Percentiles rank a stretch among this genome's conserved stretches.
These are phyloP conservation scores for Apogon hyalosoma DNA, from an alignment of 2,797 vertebrate genomes.

Conservation along the genomic window DNA sequence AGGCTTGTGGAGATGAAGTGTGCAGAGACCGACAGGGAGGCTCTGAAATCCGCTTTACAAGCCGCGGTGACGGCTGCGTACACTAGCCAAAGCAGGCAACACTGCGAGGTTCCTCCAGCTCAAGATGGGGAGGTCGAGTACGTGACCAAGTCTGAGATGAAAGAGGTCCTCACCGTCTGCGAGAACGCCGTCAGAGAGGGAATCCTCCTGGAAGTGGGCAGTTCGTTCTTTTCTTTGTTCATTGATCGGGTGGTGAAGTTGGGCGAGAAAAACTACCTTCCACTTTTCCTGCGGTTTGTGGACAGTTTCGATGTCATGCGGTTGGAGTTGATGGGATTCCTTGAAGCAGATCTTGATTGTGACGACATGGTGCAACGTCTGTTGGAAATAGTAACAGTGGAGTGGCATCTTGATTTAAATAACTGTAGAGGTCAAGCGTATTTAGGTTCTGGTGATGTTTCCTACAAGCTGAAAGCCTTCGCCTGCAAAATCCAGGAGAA, in stretches of 20 bases:
- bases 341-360: conserved; percentile 81
- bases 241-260: conserved; percentile 84
- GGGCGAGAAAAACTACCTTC: conserved; percentile 80
- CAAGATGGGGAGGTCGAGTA: conserved; percentile 84
- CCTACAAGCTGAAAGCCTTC: conserved; percentile 87
- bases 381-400: conserved; percentile 77
- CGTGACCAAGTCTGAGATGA: conserved; percentile 88
- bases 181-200: conserved; percentile 82
- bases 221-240: conserved; percentile 86
- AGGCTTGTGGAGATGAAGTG: conserved; percentile 81
- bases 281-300: conserved; percentile 86
- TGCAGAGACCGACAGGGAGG: conserved; percentile 84
- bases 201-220: conserved; percentile 82
- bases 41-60: conserved; percentile 84
- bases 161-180: conserved; percentile 86
- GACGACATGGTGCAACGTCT: conserved; percentile 81
- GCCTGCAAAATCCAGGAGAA: conserved; percentile 87
- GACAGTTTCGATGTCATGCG: conserved; percentile 88
- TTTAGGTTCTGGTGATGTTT: conserved; percentile 85
- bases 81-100: conserved; percentile 73
- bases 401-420: conserved; percentile 84
- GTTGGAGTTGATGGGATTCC: conserved; percentile 85
- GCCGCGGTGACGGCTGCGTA: conserved; percentile 77
- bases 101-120: conserved; percentile 51
- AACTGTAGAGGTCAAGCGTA: conserved; percentile 88